Evolutionary conservation across 2,888 invertebrate genomes (phyloP).

Genomic region (Aphrophora alni): DNA sequence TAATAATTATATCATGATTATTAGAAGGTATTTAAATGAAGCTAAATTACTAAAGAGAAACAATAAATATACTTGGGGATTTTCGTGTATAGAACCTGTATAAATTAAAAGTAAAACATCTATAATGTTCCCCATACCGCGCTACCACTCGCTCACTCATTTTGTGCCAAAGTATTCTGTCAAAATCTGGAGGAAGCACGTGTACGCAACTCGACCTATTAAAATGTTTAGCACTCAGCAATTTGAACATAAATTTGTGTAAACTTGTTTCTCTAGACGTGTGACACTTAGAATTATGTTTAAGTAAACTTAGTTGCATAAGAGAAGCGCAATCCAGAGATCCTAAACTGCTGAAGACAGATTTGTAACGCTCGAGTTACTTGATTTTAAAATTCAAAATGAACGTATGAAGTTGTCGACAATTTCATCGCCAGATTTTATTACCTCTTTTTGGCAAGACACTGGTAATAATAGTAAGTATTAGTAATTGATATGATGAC

Average conservation of each 20-base stretch:
- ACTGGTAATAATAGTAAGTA: not conserved
- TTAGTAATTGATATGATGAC: no score
- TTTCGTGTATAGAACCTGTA: no score
- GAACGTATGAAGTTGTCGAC: not conserved
- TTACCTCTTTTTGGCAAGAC: not conserved
- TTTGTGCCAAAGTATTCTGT: no score
- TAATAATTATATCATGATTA: no score
- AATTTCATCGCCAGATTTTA: not conserved
- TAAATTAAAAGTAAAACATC: no score
- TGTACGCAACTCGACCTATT: no score
- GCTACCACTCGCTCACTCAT: no score
- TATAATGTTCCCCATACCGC: no score
- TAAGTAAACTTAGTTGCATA: not conserved
- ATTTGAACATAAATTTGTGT: not conserved
- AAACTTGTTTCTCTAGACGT: not conserved
- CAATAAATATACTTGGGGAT: no score
- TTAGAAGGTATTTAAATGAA: no score
- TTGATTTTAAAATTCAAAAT: not conserved
- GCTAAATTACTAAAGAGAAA: no score
- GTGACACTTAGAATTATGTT: not conserved
- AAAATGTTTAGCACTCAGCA: not conserved
- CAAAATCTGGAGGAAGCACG: no score
- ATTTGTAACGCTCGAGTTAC: not conserved
- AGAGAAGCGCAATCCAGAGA: not conserved
- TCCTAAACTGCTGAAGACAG: not conserved